Evolutionary conservation across 2,888 invertebrate genomes (phyloP), one percentile per base, ranked within the genome.

Genomic region (Pilophorus perplexus): DNA sequence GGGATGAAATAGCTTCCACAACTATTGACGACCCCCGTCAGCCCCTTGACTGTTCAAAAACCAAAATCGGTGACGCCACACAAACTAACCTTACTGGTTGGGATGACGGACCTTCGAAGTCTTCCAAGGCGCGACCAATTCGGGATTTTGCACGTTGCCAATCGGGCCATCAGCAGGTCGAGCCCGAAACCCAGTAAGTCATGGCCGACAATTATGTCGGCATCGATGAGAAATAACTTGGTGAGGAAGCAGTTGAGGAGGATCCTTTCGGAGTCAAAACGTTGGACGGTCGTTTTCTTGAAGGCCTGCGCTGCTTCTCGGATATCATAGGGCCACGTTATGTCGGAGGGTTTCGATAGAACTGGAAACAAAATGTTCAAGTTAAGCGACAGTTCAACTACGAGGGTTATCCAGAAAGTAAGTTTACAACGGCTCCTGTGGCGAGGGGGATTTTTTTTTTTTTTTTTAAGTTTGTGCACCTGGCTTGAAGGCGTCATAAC

Each of bases 131-230:
- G 84, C 12, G 94, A 94, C 92, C 96, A 97, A 73, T 90, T 88
- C 0, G 87, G 85, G 57, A 93, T 86, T 74, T 84, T 84, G 72
- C 81, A 79, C 20, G 83, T 81, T 8, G 84, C 79, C 68, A 96
- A 84, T 69, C 96, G 87, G 67, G 92, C 89, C 48, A 94, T 85
- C n/a, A 99, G 81, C 1, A 96, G 81, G 73, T 93, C 91, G 67
- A 97, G 83, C 74, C 95, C 94, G 77, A 90, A 95, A 27, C 90
- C 90, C 74, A 87, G 84, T 44, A 94, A 80, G 76, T 99, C 98
- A 74, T 97, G 94, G 0, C 97, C 97, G 1, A 98, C 87, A 42
- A 99, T 84, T 25, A 98, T 79, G 79, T 99, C 99, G 0, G 98
- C 93, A 75, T 99, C 98, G 57, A 90, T 80, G 74, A 86, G 88